phyloP scores from a whole-genome alignment of 2,113 vertebrate genomes.

The Catagonus wagneri region DNA sequence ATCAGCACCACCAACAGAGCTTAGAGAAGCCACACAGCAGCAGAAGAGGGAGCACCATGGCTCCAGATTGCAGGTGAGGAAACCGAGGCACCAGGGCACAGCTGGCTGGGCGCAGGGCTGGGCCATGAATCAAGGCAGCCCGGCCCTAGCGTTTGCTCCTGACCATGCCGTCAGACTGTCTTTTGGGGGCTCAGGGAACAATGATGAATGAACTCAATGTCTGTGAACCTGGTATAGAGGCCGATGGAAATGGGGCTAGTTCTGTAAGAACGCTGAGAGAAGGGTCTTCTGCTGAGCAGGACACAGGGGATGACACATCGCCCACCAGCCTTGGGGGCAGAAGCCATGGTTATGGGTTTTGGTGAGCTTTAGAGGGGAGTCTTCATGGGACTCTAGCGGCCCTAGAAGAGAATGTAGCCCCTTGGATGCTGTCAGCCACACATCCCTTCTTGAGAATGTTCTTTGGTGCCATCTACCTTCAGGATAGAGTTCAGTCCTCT shows the following conservation, averaged over 20 bases:
- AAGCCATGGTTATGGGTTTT: not conserved
- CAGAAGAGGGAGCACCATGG: fast-evolving
- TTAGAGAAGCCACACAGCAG: not conserved
- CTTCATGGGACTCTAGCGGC: fast-evolving
- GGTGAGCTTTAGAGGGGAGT: not conserved
- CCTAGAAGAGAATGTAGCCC: not conserved
- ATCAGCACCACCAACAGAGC: not conserved
- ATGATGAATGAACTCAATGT: fast-evolving
- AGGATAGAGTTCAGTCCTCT: not conserved
- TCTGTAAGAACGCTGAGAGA: fast-evolving
- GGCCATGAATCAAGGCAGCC: not conserved
- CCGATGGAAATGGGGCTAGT: fast-evolving
- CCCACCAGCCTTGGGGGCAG: not conserved
- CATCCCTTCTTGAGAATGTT: not conserved
- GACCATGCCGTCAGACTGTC: too few relatives aligned
- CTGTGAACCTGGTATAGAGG: fast-evolving
- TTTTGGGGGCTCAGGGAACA: not conserved
- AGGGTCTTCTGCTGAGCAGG: not conserved
- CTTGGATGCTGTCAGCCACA: not conserved
- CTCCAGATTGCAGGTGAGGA: not conserved
- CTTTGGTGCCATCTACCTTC: not conserved
- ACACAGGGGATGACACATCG: not conserved
- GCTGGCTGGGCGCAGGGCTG: not conserved
- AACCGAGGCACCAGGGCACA: not conserved
- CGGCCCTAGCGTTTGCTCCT: not conserved